Conservation (phyloP, 1,140 invertebrate species). For the Frieseomelitta varia region DNA sequence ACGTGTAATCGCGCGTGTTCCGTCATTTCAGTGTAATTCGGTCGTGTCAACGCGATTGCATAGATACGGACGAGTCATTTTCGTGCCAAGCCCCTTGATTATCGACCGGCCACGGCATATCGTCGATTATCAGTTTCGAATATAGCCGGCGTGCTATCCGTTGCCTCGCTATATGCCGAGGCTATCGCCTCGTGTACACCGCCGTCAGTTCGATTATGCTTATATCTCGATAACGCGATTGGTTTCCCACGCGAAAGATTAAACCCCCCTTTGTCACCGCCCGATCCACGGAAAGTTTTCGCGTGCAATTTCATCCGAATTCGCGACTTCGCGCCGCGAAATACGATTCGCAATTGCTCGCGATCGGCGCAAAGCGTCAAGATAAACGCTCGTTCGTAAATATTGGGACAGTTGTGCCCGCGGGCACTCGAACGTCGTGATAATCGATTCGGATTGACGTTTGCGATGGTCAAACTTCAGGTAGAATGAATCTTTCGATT, state of each 20-base stretch:
- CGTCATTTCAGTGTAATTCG: constrained; percentile 14
- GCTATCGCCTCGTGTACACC: constrained; percentile 21
- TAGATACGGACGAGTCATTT: constrained; percentile 30
- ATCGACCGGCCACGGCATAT: constrained; percentile 45
- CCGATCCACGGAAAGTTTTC: background rate
- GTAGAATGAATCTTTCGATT: background rate
- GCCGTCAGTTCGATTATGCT: constrained; percentile 39
- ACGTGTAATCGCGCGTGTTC: background rate
- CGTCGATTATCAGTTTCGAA: constrained; percentile 45
- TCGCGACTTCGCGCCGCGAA: background rate
- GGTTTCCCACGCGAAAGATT: constrained; percentile 30
- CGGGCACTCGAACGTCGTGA: no score
- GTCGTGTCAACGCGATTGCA: constrained; percentile 20
- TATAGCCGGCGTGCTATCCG: constrained; percentile 11
- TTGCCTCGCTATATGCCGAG: background rate
- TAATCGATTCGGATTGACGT: no score
- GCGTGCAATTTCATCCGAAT: constrained; percentile 1
- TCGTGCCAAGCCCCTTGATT: constrained; percentile 49
- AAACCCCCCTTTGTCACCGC: background rate
- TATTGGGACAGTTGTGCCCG: background rate
- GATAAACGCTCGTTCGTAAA: background rate
- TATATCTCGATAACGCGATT: constrained; percentile 43
- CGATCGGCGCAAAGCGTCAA: background rate
- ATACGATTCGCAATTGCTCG: background rate
- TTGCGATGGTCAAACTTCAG: no score